phyloP scores from a whole-genome alignment of 92 coral and sea anemone genomes.

The Zoanthus gigantus region DNA sequence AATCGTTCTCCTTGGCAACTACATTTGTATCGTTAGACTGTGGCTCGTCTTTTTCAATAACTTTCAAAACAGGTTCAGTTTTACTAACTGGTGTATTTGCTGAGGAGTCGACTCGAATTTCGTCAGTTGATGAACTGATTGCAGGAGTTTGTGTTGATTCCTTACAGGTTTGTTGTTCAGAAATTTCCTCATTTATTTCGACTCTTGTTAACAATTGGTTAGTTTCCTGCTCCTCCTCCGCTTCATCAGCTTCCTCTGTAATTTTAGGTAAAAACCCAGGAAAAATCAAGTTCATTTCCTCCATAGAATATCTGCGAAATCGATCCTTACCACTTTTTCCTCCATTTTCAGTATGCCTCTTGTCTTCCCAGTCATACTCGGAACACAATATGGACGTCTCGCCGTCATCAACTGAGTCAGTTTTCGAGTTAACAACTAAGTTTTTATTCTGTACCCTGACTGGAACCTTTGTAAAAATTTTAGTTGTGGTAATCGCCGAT shows the following conservation, averaged over 20 bases:
- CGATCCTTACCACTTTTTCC: conserved; percentile 31
- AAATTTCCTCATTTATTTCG: conserved; percentile 9
- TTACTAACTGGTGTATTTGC: conserved; percentile 16
- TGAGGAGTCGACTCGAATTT: conserved; percentile 5
- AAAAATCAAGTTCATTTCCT: conserved; percentile 88
- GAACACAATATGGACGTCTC: conserved; percentile 92
- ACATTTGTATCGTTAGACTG: conserved; percentile 7
- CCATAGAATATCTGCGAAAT: conserved; percentile 81
- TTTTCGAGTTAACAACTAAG: conserved; percentile 16
- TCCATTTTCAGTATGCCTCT: conserved; percentile 45
- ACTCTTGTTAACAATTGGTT: conserved; percentile 15
- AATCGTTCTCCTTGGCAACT: conserved; percentile 34
- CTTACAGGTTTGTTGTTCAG: background rate
- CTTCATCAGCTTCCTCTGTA: conserved; percentile 86
- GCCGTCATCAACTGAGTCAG: conserved; percentile 69
- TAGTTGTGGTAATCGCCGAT: background rate
- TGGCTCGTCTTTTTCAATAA: background rate
- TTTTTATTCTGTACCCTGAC: background rate
- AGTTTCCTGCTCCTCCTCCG: conserved; percentile 45
- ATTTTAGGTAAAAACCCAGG: conserved; percentile 92
- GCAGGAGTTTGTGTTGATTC: conserved; percentile 1
- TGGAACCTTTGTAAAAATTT: background rate
- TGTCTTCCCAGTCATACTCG: conserved; percentile 60
- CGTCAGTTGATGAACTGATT: background rate
- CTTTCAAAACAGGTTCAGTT: background rate